Evolutionary conservation across 2,113 vertebrate genomes (phyloP), one percentile per base, ranked within the genome.

Genomic region (Pelmatolapia mariae): DNA sequence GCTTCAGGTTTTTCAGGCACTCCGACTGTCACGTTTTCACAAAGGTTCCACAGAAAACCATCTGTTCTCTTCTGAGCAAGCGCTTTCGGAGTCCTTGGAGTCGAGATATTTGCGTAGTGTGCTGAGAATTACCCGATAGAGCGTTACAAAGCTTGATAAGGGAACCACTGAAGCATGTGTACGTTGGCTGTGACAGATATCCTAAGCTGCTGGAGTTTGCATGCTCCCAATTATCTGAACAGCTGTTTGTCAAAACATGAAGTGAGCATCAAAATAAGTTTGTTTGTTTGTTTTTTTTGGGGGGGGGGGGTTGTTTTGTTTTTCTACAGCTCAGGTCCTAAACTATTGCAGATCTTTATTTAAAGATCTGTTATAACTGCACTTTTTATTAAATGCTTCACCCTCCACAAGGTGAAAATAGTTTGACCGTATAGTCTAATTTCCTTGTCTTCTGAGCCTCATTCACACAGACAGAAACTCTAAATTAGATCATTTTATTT

Each of bases 201-300:
- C 85, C 45, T 80, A 45, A 87, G 68, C 26, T 82, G 31, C 50
- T 73, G 43, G 53, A 45, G 82, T 63, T 73, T 16, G 26, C 61
- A 36, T 63, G 54, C 84, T 73, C 52, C 10, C 66, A 52, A 26
- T 84, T 85, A 88, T 80, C 45, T 71, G 24, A 82, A 61, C 91
- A 93, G 93, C 90, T 93, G 92, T 85, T 86, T 81, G 80, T 40
- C 24, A 56, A 68, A 86, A 76, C 15, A 57, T 36, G 78, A 84
- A 73, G 73, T 33, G 16, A 73, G 22, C 38, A 16, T 73, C 12
- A 45, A 73, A 45, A 73, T 26, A 26, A 71, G n/a, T 9, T 54
- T 8, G 2, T 5, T 29, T 3, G 12, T 24, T 15, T 24, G 0
- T 13, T 26, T 59, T 59, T 1, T 4, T 59, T 59, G 18, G 1